Evolutionary conservation across 2,113 vertebrate species (phyloP).

Genomic region (Podiceps cristatus): DNA sequence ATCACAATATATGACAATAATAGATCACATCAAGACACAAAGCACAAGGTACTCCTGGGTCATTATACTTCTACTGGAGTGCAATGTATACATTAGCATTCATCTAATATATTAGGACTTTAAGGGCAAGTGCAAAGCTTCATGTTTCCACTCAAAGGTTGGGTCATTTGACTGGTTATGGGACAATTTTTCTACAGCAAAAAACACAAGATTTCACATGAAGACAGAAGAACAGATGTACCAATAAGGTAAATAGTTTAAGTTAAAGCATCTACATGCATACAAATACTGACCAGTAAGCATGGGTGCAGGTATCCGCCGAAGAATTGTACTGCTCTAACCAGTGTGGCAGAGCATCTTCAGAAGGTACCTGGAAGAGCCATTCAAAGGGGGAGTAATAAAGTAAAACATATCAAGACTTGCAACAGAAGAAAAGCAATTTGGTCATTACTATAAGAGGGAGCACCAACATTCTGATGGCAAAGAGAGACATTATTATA

Average conservation of each 20-base stretch:
- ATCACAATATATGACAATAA: neutral
- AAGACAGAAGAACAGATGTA: neutral
- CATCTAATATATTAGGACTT: neutral
- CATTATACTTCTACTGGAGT: neutral
- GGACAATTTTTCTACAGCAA: neutral
- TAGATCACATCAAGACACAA: neutral
- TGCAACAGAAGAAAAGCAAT: neutral
- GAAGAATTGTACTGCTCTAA: conserved; percentile 93
- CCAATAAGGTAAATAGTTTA: neutral
- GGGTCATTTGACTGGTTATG: neutral
- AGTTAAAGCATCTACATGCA: neutral
- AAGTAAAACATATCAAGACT: neutral
- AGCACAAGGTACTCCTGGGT: neutral
- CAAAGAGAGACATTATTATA: rapidly evolving
- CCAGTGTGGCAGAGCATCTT: conserved; percentile 94
- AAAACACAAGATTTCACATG: neutral
- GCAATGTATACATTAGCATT: neutral
- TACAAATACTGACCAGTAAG: conserved; percentile 87
- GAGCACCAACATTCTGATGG: neutral
- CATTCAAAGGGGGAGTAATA: neutral
- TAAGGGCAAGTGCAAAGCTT: neutral
- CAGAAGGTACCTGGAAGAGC: conserved; percentile 87
- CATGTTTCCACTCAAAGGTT: neutral
- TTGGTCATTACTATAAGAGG: neutral
- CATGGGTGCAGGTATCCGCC: conserved; percentile 93